A percentile compares a stretch with the other conserved stretches of the same genome.
These are phyloP conservation scores for Nymphalis polychloros DNA, from an alignment of 2,888 invertebrate genomes.

Conservation along the genomic window DNA sequence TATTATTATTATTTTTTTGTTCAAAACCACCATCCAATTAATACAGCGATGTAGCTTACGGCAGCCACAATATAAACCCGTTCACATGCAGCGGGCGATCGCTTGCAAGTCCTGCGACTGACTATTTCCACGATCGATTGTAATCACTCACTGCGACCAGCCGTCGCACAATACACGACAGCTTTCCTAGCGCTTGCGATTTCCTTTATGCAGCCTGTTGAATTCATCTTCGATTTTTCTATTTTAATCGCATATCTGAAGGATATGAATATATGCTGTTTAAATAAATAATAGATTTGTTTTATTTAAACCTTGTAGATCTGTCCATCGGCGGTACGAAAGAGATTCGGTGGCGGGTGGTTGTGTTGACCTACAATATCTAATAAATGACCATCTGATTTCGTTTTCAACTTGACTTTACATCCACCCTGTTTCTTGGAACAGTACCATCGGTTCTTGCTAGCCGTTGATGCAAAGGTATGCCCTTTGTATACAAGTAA, in stretches of 20 bases:
- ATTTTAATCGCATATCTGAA: too few relatives aligned
- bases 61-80: too few relatives aligned
- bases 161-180: neutral
- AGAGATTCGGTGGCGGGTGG: conserved; percentile 46
- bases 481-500: conserved; percentile 39
- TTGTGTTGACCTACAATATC: conserved; percentile 38
- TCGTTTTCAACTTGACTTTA: conserved; percentile 33
- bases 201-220: too few relatives aligned
- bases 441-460: conserved; percentile 46
- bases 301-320: conserved; percentile 28
- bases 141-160: conserved; percentile 2
- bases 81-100: too few relatives aligned
- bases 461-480: conserved; percentile 41
- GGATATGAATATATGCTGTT: too few relatives aligned
- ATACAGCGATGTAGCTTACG: too few relatives aligned
- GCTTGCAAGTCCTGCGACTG: too few relatives aligned
- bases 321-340: conserved; percentile 38
- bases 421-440: conserved; percentile 41
- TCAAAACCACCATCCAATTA: too few relatives aligned
- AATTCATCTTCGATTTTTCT: too few relatives aligned
- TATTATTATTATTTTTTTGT: too few relatives aligned
- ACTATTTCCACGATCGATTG: neutral
- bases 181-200: too few relatives aligned
- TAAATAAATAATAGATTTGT: neutral
- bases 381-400: conserved; percentile 25